phyloP scores from a whole-genome alignment of 2,797 vertebrate species.

The Alcedo atthis region DNA sequence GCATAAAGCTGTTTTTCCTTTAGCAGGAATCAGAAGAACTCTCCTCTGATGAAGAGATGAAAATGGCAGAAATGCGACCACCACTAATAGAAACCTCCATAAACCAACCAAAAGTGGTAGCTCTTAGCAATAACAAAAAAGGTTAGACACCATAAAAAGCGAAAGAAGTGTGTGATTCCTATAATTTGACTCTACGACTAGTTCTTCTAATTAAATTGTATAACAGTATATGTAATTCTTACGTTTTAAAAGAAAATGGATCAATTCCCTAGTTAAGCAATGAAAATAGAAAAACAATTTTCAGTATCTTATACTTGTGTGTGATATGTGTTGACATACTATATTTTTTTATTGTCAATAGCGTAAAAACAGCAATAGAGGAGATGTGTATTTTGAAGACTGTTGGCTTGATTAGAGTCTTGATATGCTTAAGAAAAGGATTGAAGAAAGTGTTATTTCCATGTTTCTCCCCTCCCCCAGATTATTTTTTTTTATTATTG shows the following conservation, averaged over 20 bases:
- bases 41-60: slow-evolving; percentile 97
- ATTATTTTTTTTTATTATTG: neutral
- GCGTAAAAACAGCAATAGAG: neutral
- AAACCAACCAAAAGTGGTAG: slow-evolving; percentile 97
- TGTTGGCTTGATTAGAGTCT: neutral
- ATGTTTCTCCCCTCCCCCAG: rapidly evolving
- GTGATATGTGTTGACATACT: neutral
- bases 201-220: neutral
- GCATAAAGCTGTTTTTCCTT: slow-evolving; percentile 18
- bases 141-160: slow-evolving; percentile 76
- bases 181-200: neutral
- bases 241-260: neutral
- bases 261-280: neutral
- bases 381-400: neutral
- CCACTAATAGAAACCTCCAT: slow-evolving; percentile 96
- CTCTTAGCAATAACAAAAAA: slow-evolving; percentile 94
- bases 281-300: neutral
- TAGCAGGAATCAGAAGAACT: slow-evolving; percentile 94
- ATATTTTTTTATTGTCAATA: neutral
- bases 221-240: neutral
- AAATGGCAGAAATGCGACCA: slow-evolving; percentile 95
- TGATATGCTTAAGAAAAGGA: neutral
- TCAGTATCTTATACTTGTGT: neutral
- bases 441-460: neutral
- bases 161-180: neutral